Evolutionary conservation across 2,888 invertebrate genomes (phyloP).

Genomic region (Machimus rusticus): DNA sequence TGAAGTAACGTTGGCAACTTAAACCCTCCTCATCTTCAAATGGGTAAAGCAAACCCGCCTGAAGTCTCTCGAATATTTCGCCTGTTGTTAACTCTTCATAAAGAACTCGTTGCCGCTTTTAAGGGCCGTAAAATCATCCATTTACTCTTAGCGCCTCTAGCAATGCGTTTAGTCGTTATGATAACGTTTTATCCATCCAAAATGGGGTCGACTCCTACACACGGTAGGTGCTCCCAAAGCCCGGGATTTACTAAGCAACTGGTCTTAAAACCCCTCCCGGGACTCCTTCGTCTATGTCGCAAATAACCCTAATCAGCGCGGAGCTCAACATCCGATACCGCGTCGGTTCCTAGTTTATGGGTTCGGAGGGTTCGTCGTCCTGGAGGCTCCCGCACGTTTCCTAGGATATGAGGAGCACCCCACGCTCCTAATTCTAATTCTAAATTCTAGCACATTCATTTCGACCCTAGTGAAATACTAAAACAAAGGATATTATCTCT

Average conservation of each 20-base stretch:
- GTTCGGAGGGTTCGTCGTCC: not conserved
- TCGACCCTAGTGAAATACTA: not conserved
- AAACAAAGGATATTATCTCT: not conserved
- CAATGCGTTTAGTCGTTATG: not conserved
- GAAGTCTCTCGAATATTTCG: not conserved
- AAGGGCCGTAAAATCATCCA: not conserved
- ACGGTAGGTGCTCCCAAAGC: not conserved
- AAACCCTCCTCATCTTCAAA: not conserved
- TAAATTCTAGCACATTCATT: not conserved
- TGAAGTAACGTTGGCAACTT: not conserved
- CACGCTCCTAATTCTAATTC: not conserved
- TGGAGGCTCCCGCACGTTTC: not conserved
- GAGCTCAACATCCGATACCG: not conserved
- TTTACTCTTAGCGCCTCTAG: not conserved
- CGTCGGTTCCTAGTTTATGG: not conserved
- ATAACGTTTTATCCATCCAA: slow-evolving; percentile 13
- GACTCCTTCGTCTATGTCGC: not conserved
- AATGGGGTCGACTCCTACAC: not conserved
- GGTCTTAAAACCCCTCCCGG: not conserved
- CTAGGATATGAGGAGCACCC: not conserved
- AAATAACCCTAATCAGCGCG: not conserved
- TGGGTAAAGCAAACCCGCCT: not conserved
- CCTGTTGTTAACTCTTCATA: not conserved
- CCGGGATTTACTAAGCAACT: not conserved
- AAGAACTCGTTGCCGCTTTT: not conserved